Conservation (phyloP, 2,113 vertebrate species). For the Pandion haliaetus region DNA sequence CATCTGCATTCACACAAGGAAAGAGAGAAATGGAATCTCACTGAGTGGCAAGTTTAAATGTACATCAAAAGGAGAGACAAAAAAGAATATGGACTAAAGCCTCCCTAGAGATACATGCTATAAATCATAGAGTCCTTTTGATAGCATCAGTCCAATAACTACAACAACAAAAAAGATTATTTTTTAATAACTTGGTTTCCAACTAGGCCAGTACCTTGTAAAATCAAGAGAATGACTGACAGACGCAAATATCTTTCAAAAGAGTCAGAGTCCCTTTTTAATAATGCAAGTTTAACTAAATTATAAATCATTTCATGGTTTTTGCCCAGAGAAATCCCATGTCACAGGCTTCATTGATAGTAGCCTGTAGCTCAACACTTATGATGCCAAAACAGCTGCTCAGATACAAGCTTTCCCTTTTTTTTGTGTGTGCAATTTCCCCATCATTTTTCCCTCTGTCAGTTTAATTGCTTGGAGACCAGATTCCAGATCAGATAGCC, state of each 20-base stretch:
- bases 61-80: background rate
- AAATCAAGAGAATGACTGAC: conserved; percentile 6
- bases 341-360: background rate
- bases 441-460: background rate
- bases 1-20: background rate
- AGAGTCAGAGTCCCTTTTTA: background rate
- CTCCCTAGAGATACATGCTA: background rate
- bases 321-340: background rate
- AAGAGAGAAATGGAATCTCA: background rate
- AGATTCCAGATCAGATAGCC: background rate
- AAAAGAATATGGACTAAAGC: background rate
- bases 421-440: background rate
- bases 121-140: conserved; percentile 40
- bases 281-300: background rate
- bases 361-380: background rate
- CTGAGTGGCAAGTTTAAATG: background rate
- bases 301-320: conserved; percentile 4
- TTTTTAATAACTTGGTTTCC: conserved; percentile 53
- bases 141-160: conserved; percentile 39
- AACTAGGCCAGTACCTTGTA: background rate
- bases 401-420: background rate
- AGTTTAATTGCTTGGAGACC: conserved; percentile 14
- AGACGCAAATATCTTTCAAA: background rate
- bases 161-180: conserved; percentile 18
- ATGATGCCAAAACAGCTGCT: background rate